These are phyloP conservation scores for Hymenopus coronatus DNA, from an alignment of 2,888 invertebrate genomes.

Conservation along the genomic window DNA sequence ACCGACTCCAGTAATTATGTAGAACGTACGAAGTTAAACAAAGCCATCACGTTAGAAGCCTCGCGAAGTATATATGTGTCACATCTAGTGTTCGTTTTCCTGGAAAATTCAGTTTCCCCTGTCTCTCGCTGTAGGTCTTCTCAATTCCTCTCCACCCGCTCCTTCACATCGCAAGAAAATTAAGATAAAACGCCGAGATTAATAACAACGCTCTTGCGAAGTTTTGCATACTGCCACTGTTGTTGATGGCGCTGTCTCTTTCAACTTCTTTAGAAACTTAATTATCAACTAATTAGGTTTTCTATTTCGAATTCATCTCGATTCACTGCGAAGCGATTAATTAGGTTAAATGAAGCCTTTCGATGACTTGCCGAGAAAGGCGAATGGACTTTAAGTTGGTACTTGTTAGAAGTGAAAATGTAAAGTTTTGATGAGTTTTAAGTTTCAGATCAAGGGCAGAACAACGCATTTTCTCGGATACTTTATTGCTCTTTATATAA, in stretches of 20 bases:
- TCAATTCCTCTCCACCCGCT: neutral
- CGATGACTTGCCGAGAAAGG: neutral
- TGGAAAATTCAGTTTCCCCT: neutral
- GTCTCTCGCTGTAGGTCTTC: neutral
- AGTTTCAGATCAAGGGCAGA: neutral
- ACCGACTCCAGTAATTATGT: neutral
- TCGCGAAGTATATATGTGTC: neutral
- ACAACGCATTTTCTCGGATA: neutral
- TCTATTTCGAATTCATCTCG: constrained; percentile 13
- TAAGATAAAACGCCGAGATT: constrained; percentile 22
- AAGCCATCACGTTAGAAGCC: neutral
- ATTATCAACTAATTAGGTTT: constrained; percentile 27
- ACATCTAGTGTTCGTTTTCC: neutral
- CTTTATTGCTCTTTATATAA: neutral
- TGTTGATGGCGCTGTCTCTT: neutral
- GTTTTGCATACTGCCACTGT: constrained; percentile 9
- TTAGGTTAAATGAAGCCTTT: constrained; percentile 5
- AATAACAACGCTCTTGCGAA: constrained; percentile 18
- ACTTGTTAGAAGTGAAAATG: neutral
- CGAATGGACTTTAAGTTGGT: neutral
- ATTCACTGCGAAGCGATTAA: constrained; percentile 18
- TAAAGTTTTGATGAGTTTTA: neutral
- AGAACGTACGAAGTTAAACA: neutral
- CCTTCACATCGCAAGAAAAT: constrained; percentile 2
- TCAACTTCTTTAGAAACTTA: constrained; percentile 21